Conservation (phyloP, 2,113 vertebrate species). For the Anoplopoma fimbria region DNA sequence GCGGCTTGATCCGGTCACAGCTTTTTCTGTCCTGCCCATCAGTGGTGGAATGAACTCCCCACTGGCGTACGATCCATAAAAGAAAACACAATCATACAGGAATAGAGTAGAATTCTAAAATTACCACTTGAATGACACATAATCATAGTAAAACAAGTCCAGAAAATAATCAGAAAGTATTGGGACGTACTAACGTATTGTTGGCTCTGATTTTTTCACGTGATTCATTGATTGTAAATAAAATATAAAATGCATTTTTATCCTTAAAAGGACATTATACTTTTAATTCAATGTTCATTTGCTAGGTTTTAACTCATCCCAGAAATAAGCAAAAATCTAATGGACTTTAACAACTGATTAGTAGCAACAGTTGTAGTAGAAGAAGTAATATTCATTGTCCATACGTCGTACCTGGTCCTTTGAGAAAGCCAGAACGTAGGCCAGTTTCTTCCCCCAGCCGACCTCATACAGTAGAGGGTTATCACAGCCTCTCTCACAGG, state of each 20-base stretch:
- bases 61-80: neutral
- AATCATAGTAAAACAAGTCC: neutral
- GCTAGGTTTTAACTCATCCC: neutral
- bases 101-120: neutral
- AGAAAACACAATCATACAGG: neutral
- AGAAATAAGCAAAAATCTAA: neutral
- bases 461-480: conserved; percentile 96
- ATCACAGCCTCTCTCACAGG: conserved; percentile 94
- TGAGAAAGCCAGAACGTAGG: conserved; percentile 94
- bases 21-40: no score
- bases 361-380: neutral
- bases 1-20: no score
- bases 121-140: neutral
- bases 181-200: neutral
- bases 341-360: neutral
- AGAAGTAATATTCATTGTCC: neutral
- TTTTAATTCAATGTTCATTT: neutral
- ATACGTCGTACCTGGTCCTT: conserved; percentile 91
- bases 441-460: conserved; percentile 96
- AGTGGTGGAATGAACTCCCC: no score
- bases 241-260: neutral
- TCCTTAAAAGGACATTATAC: neutral
- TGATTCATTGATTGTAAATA: neutral
- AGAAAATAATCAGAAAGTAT: neutral
- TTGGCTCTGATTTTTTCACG: neutral